Conservation (phyloP, 1,140 invertebrate genomes). For the honey bee (Apis mellifera) region Amel_HAv3.1 CM009932.2:7993001-7993500, state of each 20-base stretch:
- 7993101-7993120: constrained; percentile 20
- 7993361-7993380: constrained; percentile 66
- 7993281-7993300: constrained; percentile 54
- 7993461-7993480: background rate
- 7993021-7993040: constrained; percentile 73
- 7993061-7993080: constrained; percentile 52
- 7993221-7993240: constrained; percentile 68
- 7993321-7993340: constrained; percentile 61
- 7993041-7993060: constrained; percentile 74
- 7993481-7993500: background rate
- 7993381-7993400: constrained; percentile 41
- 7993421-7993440: constrained; percentile 37
- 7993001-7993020: constrained; percentile 62
- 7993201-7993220: constrained; percentile 65
- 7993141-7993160: constrained; percentile 63
- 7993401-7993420: constrained; percentile 18
- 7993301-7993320: constrained; percentile 70
- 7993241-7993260: constrained; percentile 70
- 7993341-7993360: constrained; percentile 64
- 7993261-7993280: constrained; percentile 70
- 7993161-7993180: constrained; percentile 78
- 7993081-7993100: constrained; percentile 61
- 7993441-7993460: background rate
- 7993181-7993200: constrained; percentile 72
- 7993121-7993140: constrained; percentile 53